Percentiles rank a stretch among this genome's conserved stretches.
Conservation (phyloP, 1,140 invertebrate species). For the Homalodisca vitripennis region DNA sequence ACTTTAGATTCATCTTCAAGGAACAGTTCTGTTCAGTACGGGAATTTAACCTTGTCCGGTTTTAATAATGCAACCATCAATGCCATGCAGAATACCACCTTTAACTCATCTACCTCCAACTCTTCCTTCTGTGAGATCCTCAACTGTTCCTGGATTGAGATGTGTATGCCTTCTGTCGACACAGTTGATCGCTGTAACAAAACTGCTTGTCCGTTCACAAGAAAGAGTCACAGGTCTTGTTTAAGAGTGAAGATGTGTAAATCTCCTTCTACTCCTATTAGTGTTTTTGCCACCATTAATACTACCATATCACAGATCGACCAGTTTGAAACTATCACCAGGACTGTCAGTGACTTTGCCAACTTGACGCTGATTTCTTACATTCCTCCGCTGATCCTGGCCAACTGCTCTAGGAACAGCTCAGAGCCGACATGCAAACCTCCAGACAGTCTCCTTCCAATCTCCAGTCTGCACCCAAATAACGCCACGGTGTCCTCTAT, state of each 20-base stretch:
- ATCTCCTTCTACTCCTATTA: not conserved
- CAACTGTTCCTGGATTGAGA: slow-evolving; percentile 19
- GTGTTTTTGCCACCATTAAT: not conserved
- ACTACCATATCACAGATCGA: not conserved
- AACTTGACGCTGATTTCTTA: slow-evolving; percentile 5
- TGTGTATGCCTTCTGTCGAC: slow-evolving; percentile 1
- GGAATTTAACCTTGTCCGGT: too few species aligned
- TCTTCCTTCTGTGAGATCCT: slow-evolving; percentile 1
- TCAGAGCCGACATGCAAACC: too few species aligned
- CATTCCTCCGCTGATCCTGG: not conserved
- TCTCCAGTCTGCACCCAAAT: too few species aligned
- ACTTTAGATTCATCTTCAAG: too few species aligned
- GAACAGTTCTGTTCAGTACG: too few species aligned
- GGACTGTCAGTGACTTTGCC: not conserved
- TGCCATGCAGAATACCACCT: too few species aligned
- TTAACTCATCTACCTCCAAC: not conserved
- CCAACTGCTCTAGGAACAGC: slow-evolving; percentile 14
- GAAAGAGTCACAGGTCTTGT: not conserved
- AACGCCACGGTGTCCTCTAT: too few species aligned
- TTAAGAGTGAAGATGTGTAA: slow-evolving; percentile 10
- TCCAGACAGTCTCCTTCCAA: too few species aligned
- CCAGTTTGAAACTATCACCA: not conserved
- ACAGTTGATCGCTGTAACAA: not conserved
- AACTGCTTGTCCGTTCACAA: not conserved
- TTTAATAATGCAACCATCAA: too few species aligned